Percentiles rank a stretch among this genome's conserved stretches.
Conservation (phyloP, 1,140 invertebrate species). For the Polypedilum pembai region DNA sequence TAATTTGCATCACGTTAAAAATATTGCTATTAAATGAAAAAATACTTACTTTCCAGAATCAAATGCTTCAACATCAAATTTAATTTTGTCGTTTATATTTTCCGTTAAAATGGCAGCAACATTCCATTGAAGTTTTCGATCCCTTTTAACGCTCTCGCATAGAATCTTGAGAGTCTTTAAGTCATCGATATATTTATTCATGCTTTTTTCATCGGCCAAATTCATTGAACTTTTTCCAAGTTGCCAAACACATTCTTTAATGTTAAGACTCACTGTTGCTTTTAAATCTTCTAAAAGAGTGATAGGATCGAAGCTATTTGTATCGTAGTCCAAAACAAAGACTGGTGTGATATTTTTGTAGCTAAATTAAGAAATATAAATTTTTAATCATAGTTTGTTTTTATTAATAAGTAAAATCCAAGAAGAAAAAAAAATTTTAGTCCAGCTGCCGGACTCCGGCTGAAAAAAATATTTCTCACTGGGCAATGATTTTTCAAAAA, state of each 20-base stretch:
- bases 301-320: not conserved
- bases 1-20: too few relatives aligned
- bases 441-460: too few relatives aligned
- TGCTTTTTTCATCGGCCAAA: not conserved
- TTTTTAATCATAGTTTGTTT: not conserved
- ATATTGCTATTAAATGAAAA: too few relatives aligned
- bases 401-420: too few relatives aligned
- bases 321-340: not conserved
- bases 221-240: not conserved
- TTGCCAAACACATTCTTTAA: not conserved
- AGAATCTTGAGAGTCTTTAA: constrained; percentile 3
- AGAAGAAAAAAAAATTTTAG: too few relatives aligned
- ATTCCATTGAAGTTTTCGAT: not conserved
- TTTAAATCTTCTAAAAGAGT: not conserved
- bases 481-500: too few relatives aligned
- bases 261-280: not conserved
- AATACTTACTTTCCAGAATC: not conserved
- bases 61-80: not conserved
- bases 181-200: not conserved
- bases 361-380: not conserved
- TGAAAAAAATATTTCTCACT: too few relatives aligned
- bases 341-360: not conserved
- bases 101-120: not conserved
- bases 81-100: not conserved
- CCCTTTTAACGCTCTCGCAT: not conserved